Percentiles rank a stretch among this genome's conserved stretches.
Evolutionary conservation across 53 echinoderm and acorn worm species (phyloP).

Genomic region (Echinarachnius parma): DNA sequence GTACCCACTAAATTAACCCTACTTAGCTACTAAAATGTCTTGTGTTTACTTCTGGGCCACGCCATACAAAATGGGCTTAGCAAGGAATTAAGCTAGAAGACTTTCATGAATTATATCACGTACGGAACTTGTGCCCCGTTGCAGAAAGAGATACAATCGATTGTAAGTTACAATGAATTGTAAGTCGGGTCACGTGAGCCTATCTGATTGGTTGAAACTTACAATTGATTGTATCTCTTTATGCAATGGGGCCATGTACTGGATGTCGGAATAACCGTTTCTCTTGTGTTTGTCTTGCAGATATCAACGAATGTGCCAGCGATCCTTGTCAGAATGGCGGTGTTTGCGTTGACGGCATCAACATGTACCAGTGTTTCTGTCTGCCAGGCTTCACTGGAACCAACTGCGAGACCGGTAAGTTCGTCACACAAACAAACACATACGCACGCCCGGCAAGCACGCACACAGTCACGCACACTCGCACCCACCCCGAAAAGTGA

Average conservation of each 20-base stretch:
- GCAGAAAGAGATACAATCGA: neutral
- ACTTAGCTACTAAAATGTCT: too few relatives aligned
- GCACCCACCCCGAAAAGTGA: too few relatives aligned
- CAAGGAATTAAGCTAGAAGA: too few relatives aligned
- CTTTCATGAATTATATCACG: too few relatives aligned
- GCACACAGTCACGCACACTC: neutral
- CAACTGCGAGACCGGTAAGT: neutral
- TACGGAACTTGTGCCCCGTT: neutral
- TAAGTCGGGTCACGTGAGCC: neutral
- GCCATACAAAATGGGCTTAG: too few relatives aligned
- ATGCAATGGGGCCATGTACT: neutral
- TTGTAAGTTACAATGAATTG: too few relatives aligned
- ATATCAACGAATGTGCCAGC: neutral
- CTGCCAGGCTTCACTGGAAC: slow-evolving; percentile 9
- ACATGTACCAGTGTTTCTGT: slow-evolving; percentile 9
- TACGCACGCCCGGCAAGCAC: neutral
- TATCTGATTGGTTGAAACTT: neutral
- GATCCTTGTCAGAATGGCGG: slow-evolving; percentile 15
- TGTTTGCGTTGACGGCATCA: slow-evolving; percentile 19
- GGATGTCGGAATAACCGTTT: neutral
- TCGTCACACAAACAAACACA: neutral
- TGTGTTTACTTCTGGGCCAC: too few relatives aligned
- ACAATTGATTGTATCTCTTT: neutral
- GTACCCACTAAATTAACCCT: too few relatives aligned
- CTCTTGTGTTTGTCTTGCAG: neutral